phyloP scores from a whole-genome alignment of 1,140 invertebrate genomes.

The Meloidogyne hapla region DNA sequence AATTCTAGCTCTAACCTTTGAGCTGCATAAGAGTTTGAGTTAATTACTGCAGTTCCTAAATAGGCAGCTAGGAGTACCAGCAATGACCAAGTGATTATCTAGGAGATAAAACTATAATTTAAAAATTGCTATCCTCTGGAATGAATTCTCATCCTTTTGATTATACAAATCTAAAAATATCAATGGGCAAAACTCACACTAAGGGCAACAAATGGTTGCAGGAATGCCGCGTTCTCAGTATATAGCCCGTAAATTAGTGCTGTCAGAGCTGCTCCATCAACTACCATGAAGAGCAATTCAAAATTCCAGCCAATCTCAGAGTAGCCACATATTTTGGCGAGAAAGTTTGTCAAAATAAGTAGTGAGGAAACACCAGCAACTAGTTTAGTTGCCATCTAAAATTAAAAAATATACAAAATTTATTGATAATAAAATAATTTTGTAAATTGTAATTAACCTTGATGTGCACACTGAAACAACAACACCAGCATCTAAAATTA shows the following conservation, averaged over 20 bases:
- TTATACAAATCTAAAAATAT: no score
- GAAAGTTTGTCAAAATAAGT: conserved; percentile 44
- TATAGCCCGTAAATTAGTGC: conserved; percentile 34
- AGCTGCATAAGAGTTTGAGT: conserved; percentile 43
- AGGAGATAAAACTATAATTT: conserved; percentile 2
- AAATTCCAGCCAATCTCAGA: conserved; percentile 49
- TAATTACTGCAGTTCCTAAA: conserved; percentile 31
- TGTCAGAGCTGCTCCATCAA: conserved; percentile 38
- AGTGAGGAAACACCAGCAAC: conserved; percentile 39
- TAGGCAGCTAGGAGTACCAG: conserved; percentile 40
- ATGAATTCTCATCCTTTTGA: neutral
- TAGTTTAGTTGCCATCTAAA: conserved; percentile 31
- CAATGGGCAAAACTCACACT: conserved; percentile 32
- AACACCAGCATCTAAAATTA: conserved; percentile 9
- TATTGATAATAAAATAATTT: neutral
- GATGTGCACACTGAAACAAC: conserved; percentile 4
- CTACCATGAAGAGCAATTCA: conserved; percentile 43
- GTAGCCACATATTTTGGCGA: conserved; percentile 42
- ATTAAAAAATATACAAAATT: neutral
- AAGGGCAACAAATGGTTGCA: conserved; percentile 49
- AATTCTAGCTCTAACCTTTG: conserved; percentile 47
- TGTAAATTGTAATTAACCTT: neutral
- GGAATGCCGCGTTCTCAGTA: conserved; percentile 35
- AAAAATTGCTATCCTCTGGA: neutral
- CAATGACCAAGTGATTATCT: conserved; percentile 49